A percentile compares a stretch with the other conserved stretches of the same genome.
Evolutionary conservation across 1,140 invertebrate genomes (phyloP).

Genomic region (Helicoverpa armigera): DNA sequence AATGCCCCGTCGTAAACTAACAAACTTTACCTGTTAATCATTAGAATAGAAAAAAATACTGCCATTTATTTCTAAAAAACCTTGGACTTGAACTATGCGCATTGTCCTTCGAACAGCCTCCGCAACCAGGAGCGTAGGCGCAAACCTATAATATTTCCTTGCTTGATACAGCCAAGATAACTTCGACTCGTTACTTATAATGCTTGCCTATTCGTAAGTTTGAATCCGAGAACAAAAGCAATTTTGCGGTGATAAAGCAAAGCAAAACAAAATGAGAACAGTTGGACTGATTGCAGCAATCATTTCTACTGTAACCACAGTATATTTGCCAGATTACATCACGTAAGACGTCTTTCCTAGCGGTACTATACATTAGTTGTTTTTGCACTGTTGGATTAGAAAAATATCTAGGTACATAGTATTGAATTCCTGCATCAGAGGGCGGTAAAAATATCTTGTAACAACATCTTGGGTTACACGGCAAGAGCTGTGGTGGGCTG

Average conservation of each 20-base stretch:
- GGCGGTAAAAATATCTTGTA: constrained; percentile 71
- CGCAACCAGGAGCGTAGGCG: constrained; percentile 57
- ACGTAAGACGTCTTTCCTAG: constrained; percentile 45
- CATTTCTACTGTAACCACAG: constrained; percentile 48
- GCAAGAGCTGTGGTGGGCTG: constrained; percentile 70
- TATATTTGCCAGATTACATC: constrained; percentile 45
- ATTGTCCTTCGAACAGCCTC: constrained; percentile 62
- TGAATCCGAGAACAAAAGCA: constrained; percentile 39
- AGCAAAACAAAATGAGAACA: constrained; percentile 49
- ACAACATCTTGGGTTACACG: constrained; percentile 69
- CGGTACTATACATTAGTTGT: constrained; percentile 50
- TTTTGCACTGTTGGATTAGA: constrained; percentile 20
- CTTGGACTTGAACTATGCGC: constrained; percentile 59
- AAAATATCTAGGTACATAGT: constrained; percentile 29
- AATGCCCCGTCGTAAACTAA: too few species aligned
- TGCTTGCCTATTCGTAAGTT: constrained; percentile 23
- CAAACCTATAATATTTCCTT: constrained; percentile 55
- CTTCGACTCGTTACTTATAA: constrained; percentile 50
- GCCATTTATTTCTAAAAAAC: constrained; percentile 26
- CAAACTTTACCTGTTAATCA: too few species aligned
- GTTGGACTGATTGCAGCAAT: constrained; percentile 51
- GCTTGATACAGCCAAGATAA: constrained; percentile 55
- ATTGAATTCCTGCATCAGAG: constrained; percentile 58
- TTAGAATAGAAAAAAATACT: neutral
- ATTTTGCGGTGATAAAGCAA: constrained; percentile 48